Evolutionary conservation across 1,140 invertebrate species (phyloP).

Genomic region (Caenorhabditis inopinata): DNA sequence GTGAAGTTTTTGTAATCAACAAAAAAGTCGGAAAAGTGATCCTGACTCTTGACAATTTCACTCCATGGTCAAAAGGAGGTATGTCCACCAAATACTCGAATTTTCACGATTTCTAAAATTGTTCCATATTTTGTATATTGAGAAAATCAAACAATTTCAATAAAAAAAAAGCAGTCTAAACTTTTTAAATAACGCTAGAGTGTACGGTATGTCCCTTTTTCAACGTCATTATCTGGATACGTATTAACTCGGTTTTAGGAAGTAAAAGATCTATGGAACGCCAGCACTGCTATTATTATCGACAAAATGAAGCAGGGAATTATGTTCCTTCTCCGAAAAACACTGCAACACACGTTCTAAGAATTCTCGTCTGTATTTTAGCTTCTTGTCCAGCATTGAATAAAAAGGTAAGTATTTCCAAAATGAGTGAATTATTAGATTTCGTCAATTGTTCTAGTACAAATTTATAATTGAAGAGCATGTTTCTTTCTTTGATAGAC

Average conservation of each 20-base stretch:
- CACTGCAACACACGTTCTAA: not conserved
- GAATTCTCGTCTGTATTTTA: not conserved
- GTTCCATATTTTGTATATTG: not conserved
- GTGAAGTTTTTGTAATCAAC: not conserved
- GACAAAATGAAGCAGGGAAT: not conserved
- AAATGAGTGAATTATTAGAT: no score
- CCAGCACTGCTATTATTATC: not conserved
- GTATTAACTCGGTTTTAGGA: not conserved
- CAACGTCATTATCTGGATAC: no score
- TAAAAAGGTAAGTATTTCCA: not conserved
- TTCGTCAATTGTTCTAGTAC: no score
- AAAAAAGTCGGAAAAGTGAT: not conserved
- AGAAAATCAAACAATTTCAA: not conserved
- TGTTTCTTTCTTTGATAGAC: no score
- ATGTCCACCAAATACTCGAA: no score
- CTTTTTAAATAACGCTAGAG: no score
- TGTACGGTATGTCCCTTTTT: no score
- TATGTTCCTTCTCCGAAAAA: not conserved
- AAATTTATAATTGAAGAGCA: no score
- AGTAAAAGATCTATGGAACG: not conserved
- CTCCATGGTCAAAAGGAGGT: not conserved
- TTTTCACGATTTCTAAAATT: no score
- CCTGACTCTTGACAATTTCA: not conserved
- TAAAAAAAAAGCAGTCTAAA: no score
- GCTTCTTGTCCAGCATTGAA: not conserved